Percentiles rank a stretch among this genome's conserved stretches.
These are phyloP conservation scores for Melanostoma scalare DNA, from an alignment of 2,888 invertebrate species.

Conservation along the genomic window DNA sequence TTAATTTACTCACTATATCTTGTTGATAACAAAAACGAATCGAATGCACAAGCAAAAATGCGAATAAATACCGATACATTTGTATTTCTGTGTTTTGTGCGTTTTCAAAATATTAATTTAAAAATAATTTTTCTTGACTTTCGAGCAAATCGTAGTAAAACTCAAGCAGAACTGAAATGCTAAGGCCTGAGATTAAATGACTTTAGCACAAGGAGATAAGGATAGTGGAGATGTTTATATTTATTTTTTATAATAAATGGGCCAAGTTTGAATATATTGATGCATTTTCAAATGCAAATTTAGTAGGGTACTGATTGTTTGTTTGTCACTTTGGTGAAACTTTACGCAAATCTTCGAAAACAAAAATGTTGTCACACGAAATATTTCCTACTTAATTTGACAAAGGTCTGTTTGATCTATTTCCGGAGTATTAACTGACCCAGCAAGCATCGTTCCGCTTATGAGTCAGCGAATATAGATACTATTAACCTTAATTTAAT, in stretches of 20 bases:
- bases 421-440: no score
- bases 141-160: conserved; percentile 25
- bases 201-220: conserved; percentile 9
- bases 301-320: conserved; percentile 12
- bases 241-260: neutral
- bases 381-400: no score
- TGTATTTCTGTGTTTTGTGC: neutral
- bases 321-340: no score
- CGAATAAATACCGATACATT: conserved; percentile 14
- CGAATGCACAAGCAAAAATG: conserved; percentile 29
- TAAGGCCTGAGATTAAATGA: conserved; percentile 1
- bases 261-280: conserved; percentile 27
- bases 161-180: conserved; percentile 40
- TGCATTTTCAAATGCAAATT: conserved; percentile 14
- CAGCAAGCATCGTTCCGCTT: no score
- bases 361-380: no score
- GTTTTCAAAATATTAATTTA: neutral
- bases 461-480: no score
- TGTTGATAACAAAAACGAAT: conserved; percentile 42
- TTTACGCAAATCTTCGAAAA: no score
- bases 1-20: conserved; percentile 42
- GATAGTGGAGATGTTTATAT: conserved; percentile 5
- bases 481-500: no score
- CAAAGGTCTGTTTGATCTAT: no score
- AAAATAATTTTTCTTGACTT: conserved; percentile 7